Conservation (phyloP, 2,113 vertebrate species). For the Dipodomys merriami region DNA sequence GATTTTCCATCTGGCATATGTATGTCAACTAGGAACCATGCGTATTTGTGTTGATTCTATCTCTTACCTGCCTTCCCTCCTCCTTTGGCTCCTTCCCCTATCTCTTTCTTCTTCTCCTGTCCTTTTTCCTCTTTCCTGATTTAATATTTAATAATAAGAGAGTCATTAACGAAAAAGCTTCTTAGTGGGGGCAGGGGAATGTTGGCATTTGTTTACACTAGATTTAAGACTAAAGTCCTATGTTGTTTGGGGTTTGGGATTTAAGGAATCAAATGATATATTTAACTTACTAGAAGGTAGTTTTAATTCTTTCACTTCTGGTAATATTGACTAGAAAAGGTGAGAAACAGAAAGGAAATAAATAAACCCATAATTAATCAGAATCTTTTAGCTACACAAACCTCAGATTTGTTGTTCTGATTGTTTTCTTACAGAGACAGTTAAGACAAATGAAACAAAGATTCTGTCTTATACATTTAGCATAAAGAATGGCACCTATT, state of each 20-base stretch:
- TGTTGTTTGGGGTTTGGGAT: conserved; percentile 11
- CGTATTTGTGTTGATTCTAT: background rate
- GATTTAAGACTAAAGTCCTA: background rate
- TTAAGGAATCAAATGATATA: conserved; percentile 19
- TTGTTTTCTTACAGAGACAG: background rate
- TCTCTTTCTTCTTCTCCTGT: background rate
- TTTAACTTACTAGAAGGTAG: background rate
- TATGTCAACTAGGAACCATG: no score
- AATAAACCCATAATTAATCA: background rate
- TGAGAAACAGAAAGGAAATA: background rate
- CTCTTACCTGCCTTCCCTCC: background rate
- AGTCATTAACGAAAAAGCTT: background rate
- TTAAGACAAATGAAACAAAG: conserved; percentile 56
- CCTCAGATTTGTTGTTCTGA: conserved; percentile 13
- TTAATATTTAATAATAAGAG: conserved; percentile 3
- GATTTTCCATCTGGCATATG: background rate
- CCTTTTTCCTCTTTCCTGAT: background rate
- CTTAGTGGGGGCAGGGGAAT: background rate
- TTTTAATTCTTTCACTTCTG: conserved; percentile 49
- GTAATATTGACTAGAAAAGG: conserved; percentile 11
- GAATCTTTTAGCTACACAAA: conserved; percentile 41
- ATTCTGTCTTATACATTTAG: conserved; percentile 19
- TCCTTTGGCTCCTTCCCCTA: background rate
- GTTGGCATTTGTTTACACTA: background rate
- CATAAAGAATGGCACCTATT: background rate